Conservation (phyloP, 1,140 invertebrate species). For the Cydia fagiglandana region DNA sequence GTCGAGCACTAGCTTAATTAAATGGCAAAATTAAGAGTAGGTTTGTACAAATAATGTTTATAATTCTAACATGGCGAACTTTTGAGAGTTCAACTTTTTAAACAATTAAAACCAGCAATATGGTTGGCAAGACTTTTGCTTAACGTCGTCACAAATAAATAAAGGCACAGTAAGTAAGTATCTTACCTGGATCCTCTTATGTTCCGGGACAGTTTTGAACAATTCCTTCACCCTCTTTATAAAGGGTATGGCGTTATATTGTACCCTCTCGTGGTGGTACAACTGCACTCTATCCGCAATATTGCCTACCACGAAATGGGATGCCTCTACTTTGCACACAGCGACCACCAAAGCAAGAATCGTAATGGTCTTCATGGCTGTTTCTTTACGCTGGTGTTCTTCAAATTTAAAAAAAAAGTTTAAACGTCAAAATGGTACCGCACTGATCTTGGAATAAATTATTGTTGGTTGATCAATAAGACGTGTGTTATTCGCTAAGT, state of each 20-base stretch:
- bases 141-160: too few relatives aligned
- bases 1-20: too few relatives aligned
- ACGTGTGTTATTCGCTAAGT: neutral
- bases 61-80: too few relatives aligned
- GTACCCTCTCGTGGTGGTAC: conserved; percentile 45
- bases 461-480: neutral
- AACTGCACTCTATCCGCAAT: conserved; percentile 49
- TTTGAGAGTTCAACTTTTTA: too few relatives aligned
- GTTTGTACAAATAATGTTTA: too few relatives aligned
- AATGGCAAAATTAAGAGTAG: too few relatives aligned
- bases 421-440: neutral
- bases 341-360: neutral
- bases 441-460: too few relatives aligned
- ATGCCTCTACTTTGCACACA: conserved; percentile 34
- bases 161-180: too few relatives aligned
- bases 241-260: conserved; percentile 68
- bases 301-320: conserved; percentile 62
- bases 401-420: neutral
- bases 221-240: conserved; percentile 64
- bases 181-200: conserved; percentile 54
- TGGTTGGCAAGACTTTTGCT: too few relatives aligned
- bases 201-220: conserved; percentile 53
- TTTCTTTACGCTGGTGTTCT: neutral
- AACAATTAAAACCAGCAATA: too few relatives aligned
- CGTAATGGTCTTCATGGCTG: neutral